These are phyloP conservation scores for Chauna torquata DNA, from an alignment of 2,113 vertebrate genomes.

Conservation along the genomic window DNA sequence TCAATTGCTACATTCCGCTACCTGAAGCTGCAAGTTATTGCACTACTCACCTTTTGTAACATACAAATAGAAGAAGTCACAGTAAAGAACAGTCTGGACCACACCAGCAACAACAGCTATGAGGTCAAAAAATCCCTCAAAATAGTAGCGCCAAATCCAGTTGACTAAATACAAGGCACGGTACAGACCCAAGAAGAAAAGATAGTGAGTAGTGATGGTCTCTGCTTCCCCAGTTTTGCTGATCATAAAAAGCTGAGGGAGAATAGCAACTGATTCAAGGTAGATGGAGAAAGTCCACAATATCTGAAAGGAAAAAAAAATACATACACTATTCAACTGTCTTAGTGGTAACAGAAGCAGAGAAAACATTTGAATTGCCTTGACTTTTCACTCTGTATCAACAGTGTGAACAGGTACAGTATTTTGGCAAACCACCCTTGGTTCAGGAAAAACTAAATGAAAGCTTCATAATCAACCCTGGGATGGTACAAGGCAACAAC, in stretches of 20 bases:
- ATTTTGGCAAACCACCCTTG: neutral
- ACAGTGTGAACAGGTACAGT: neutral
- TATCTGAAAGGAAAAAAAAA: conserved; percentile 77
- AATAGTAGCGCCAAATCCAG: conserved; percentile 99
- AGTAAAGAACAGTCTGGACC: conserved; percentile 98
- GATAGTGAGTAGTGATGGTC: conserved; percentile 99
- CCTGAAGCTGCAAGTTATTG: neutral
- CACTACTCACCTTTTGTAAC: conserved; percentile 92
- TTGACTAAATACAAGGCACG: conserved; percentile 97
- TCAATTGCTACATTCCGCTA: neutral
- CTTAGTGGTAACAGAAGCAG: neutral
- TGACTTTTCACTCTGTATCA: neutral
- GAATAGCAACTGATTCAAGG: conserved; percentile 94
- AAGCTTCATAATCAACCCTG: neutral
- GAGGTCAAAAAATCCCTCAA: conserved; percentile 98
- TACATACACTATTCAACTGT: neutral
- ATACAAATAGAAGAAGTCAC: conserved; percentile 99
- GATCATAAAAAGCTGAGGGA: conserved; percentile 99
- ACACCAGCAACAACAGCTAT: conserved; percentile 97
- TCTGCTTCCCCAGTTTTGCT: conserved; percentile 98
- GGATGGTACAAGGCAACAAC: neutral
- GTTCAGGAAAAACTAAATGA: neutral
- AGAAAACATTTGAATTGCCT: neutral
- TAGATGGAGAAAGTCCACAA: conserved; percentile 99
- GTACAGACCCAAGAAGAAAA: conserved; percentile 98